Base-by-base conservation (phyloP, 2,113 vertebrate genomes). In the Syngnathus typhle region DNA sequence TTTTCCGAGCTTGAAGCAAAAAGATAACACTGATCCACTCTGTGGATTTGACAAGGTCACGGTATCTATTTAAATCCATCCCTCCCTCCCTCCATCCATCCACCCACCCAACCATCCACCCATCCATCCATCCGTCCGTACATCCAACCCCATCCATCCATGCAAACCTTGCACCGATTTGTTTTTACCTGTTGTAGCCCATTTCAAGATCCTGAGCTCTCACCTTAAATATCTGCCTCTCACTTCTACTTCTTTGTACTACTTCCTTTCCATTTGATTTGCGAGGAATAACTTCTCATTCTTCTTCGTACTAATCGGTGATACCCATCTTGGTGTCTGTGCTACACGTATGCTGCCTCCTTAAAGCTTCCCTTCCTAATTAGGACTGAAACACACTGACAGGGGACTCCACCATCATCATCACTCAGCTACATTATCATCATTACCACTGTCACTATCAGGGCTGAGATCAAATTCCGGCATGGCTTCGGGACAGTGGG, bases 381-480 rank as follows among this genome's bases (percentile, higher is more conserved):
- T 90, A 89, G 83, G 76, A 88, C 78, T 59, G 73, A 85, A 81
- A 82, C 76, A 83, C 78, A 85, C 85, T 88, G 88, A 89, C 85
- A 87, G 85, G 87, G 76, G 77, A 84, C 76, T 75, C 77, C 72
- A 67, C 73, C 82, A 88, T 87, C 85, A 85, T 87, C 87, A 88
- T 88, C 84, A 71, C 80, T 89, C 88, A 88, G 75, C 66, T 58
- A 61, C 82, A 85, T 89, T 87, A 90, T 88, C 88, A 88, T 87
- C 87, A 88, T 86, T 84, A 88, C 75, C 82, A 71, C 82, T 84
- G 81, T 88, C 86, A 88, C 86, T 87, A 90, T 84, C 76, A 83
- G 75, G 80, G 56, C 69, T 58, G 72, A 78, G 80, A 86, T 88
- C 82, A 85, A 72, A 88, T 86, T 84, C 79, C 67, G 75, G 81